A percentile compares a stretch with the other conserved stretches of the same genome.
phyloP scores from a whole-genome alignment of 2,888 invertebrate species.

The Acrocyrtus sp. region DNA sequence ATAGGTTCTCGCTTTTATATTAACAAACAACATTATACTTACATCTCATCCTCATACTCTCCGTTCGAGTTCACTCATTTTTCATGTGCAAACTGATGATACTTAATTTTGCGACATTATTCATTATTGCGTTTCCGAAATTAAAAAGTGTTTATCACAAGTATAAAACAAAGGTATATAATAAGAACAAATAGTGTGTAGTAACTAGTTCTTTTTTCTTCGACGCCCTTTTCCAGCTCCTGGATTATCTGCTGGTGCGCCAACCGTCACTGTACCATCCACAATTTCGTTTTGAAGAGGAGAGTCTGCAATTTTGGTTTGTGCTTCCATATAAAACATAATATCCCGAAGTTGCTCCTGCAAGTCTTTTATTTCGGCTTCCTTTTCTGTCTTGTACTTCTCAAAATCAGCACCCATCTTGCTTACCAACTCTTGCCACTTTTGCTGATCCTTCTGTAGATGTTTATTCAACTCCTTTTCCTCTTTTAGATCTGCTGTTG shows the following conservation, averaged over 20 bases:
- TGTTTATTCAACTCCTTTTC: constrained; percentile 87
- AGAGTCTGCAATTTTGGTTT: constrained; percentile 73
- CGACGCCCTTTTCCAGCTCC: constrained; percentile 10
- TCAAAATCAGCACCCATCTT: constrained; percentile 70
- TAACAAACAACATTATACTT: too few relatives aligned
- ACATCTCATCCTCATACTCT: too few relatives aligned
- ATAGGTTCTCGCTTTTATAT: too few relatives aligned
- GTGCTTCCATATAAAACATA: constrained; percentile 96
- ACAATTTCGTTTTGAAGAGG: constrained; percentile 72
- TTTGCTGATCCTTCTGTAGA: constrained; percentile 78
- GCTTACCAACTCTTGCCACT: constrained; percentile 76
- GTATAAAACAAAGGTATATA: too few relatives aligned
- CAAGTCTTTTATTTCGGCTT: constrained; percentile 79
- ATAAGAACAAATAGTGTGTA: too few relatives aligned
- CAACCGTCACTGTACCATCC: constrained; percentile 73
- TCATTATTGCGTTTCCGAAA: too few relatives aligned
- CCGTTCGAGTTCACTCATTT: too few relatives aligned
- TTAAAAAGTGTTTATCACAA: too few relatives aligned
- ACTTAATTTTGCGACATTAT: too few relatives aligned
- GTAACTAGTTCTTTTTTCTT: constrained; percentile 37
- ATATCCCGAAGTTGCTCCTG: constrained; percentile 94
- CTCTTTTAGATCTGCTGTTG: constrained; percentile 79
- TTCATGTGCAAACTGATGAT: too few relatives aligned
- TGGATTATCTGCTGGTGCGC: background rate
- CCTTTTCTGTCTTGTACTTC: constrained; percentile 66